Percentiles rank a stretch among this genome's conserved stretches.
Evolutionary conservation across 2,113 vertebrate species (phyloP).

Genomic region (Noturus placidus): DNA sequence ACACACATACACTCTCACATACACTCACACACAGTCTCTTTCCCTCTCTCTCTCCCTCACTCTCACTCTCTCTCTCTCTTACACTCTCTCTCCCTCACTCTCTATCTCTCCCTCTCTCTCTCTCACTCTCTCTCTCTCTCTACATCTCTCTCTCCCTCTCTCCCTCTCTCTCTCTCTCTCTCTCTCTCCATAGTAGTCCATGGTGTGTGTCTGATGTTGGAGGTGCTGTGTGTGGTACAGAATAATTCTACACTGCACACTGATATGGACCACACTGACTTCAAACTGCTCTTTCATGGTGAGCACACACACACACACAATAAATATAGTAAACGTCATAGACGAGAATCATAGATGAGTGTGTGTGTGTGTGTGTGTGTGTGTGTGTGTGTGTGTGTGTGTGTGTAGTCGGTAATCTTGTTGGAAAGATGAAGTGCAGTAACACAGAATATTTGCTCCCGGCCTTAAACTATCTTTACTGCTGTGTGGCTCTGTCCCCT

Average conservation of each 20-base stretch:
- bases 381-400: constrained; percentile 32
- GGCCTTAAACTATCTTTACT: constrained; percentile 88
- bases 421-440: constrained; percentile 74
- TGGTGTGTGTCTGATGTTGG: constrained; percentile 35
- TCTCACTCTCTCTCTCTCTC: not conserved
- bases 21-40: too few species aligned
- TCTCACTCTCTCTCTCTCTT: too few species aligned
- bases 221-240: constrained; percentile 41
- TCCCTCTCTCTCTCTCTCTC: not conserved
- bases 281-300: constrained; percentile 49
- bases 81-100: too few species aligned
- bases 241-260: constrained; percentile 13
- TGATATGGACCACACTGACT: constrained; percentile 37
- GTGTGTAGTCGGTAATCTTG: constrained; percentile 83
- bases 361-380: constrained; percentile 11
- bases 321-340: not conserved
- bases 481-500: constrained; percentile 80
- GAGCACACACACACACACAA: constrained; percentile 13
- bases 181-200: not conserved
- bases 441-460: constrained; percentile 78
- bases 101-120: too few species aligned
- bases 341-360: not conserved
- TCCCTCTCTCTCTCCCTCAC: not conserved
- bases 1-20: not conserved
- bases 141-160: not conserved